Percentiles rank a stretch among this genome's conserved stretches.
Evolutionary conservation across 2,888 invertebrate species (phyloP).

Genomic region (Pyrochroa serraticornis): DNA sequence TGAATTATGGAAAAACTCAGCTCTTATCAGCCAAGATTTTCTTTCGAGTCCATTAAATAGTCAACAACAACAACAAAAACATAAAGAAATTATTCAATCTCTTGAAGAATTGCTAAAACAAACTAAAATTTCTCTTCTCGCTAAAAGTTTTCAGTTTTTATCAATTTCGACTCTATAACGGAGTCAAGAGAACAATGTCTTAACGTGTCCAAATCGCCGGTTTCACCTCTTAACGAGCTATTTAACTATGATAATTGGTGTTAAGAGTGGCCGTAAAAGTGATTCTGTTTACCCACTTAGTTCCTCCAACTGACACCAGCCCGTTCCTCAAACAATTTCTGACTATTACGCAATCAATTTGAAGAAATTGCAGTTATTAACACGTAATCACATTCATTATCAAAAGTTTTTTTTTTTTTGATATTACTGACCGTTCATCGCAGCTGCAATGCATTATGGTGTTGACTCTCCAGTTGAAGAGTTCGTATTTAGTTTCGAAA

Average conservation of each 20-base stretch:
- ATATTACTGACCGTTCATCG: constrained; percentile 77
- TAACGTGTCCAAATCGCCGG: constrained; percentile 14
- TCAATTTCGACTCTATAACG: too few species aligned
- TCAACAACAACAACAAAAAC: neutral
- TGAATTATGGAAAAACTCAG: neutral
- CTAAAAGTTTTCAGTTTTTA: too few species aligned
- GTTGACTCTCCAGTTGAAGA: constrained; percentile 89
- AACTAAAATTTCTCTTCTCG: too few species aligned
- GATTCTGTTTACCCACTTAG: constrained; percentile 5
- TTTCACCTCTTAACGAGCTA: neutral
- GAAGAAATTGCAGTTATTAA: too few species aligned
- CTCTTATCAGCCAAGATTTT: neutral
- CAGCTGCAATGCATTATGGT: constrained; percentile 92
- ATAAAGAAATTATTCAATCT: too few species aligned
- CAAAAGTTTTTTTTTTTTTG: neutral
- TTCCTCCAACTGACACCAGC: neutral
- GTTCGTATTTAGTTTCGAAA: constrained; percentile 81
- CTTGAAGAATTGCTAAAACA: too few species aligned
- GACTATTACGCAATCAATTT: too few species aligned
- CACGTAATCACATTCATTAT: neutral
- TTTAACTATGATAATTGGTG: constrained; percentile 5
- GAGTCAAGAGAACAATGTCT: neutral
- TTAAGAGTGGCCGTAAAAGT: constrained; percentile 7
- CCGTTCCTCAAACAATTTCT: neutral
- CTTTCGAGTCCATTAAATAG: neutral